Evolutionary conservation across 2,113 vertebrate species (phyloP).

Genomic region (Clarias gariepinus): DNA sequence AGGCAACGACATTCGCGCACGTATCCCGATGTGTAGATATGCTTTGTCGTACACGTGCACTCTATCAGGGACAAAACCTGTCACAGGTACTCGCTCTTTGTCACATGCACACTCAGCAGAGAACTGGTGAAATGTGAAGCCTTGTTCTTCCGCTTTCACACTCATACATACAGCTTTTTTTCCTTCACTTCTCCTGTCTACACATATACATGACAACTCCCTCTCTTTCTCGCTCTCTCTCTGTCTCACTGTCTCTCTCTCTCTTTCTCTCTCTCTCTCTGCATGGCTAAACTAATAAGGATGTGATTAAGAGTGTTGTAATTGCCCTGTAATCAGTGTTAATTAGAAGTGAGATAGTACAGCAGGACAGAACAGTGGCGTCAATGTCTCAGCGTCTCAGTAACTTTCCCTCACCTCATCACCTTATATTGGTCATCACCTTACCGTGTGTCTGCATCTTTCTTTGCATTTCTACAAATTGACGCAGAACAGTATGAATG

Average conservation of each 20-base stretch:
- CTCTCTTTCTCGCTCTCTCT: slow-evolving; percentile 10
- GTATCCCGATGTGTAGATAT: neutral
- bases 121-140: neutral
- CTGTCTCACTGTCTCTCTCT: slow-evolving; percentile 34
- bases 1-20: neutral
- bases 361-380: slow-evolving; percentile 42
- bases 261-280: slow-evolving; percentile 55
- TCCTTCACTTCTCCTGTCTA: neutral
- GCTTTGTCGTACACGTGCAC: neutral
- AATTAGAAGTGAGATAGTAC: slow-evolving; percentile 72
- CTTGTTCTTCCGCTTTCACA: slow-evolving; percentile 38
- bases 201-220: slow-evolving; percentile 1
- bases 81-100: slow-evolving; percentile 40
- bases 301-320: slow-evolving; percentile 76
- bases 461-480: neutral
- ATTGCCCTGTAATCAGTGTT: slow-evolving; percentile 75
- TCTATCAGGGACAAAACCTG: neutral
- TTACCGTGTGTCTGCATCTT: slow-evolving; percentile 6
- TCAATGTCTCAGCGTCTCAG: neutral
- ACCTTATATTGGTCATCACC: neutral
- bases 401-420: neutral
- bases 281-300: slow-evolving; percentile 75
- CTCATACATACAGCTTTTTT: neutral
- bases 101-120: slow-evolving; percentile 21
- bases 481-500: neutral